phyloP scores from a whole-genome alignment of 2,888 invertebrate genomes.

The Caenorhabditis panamensis region DNA sequence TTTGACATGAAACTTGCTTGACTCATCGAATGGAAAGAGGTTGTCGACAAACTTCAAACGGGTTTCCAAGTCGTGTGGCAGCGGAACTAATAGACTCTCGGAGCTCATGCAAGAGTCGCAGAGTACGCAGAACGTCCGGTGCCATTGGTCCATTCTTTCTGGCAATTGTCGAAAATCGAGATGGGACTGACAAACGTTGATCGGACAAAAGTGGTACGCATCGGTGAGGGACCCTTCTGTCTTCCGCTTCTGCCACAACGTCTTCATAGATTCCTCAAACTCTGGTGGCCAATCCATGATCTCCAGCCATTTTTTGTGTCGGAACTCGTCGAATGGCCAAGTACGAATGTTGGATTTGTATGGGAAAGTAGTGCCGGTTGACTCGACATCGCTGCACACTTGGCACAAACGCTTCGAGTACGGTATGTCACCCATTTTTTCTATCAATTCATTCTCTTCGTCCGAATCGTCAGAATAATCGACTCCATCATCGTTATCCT shows the following conservation, averaged over 20 bases:
- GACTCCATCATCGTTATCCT: conserved; percentile 1
- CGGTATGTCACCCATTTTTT: conserved; percentile 52
- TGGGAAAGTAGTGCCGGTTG: conserved; percentile 30
- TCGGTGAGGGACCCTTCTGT: conserved; percentile 49
- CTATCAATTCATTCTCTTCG: conserved; percentile 63
- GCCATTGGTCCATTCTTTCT: conserved; percentile 63
- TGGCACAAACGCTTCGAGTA: conserved; percentile 62
- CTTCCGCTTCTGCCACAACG: conserved; percentile 63
- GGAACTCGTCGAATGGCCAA: conserved; percentile 69
- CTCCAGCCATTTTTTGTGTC: conserved; percentile 68
- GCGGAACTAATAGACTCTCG: conserved; percentile 52
- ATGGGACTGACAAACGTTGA: conserved; percentile 67
- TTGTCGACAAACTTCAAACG: conserved; percentile 44
- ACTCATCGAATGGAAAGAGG: conserved; percentile 41
- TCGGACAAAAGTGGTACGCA: conserved; percentile 63
- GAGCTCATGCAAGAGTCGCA: conserved; percentile 66
- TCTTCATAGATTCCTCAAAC: conserved; percentile 65
- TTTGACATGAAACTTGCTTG: conserved; percentile 46
- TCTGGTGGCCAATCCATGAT: conserved; percentile 66
- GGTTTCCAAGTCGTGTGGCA: conserved; percentile 54
- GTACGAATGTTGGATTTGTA: conserved; percentile 55
- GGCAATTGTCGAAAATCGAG: conserved; percentile 60
- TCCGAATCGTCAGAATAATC: conserved; percentile 68
- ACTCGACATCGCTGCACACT: conserved; percentile 60
- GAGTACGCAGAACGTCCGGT: conserved; percentile 62